These are phyloP conservation scores for Hemistola chrysoprasaria DNA, from an alignment of 2,888 invertebrate genomes.

Conservation along the genomic window DNA sequence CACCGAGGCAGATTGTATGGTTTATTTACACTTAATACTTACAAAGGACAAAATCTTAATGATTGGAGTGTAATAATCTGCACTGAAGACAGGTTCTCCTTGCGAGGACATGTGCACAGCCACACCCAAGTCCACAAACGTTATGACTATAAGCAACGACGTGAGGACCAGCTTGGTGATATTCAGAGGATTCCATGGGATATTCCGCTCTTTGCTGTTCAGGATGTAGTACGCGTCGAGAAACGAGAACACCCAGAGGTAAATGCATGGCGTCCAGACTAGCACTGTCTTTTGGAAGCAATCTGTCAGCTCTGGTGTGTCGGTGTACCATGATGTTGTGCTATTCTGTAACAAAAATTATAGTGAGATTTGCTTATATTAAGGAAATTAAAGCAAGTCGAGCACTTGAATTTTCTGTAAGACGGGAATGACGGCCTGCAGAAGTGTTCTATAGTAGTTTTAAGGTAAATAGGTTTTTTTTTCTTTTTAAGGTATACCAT, in stretches of 20 bases:
- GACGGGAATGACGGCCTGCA: too few species aligned
- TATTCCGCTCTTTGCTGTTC: constrained; percentile 88
- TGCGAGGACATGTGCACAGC: constrained; percentile 81
- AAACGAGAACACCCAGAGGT: constrained; percentile 89
- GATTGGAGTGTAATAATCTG: constrained; percentile 89
- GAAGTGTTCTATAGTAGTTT: too few species aligned
- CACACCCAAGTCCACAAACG: constrained; percentile 85
- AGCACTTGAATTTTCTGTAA: too few species aligned
- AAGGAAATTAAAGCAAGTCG: too few species aligned
- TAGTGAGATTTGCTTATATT: too few species aligned
- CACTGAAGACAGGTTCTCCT: constrained; percentile 80
- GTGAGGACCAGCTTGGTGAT: constrained; percentile 86
- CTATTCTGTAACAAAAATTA: constrained; percentile 84
- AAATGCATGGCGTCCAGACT: constrained; percentile 93
- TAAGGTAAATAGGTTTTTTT: too few species aligned
- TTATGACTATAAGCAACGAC: constrained; percentile 84
- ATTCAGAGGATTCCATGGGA: constrained; percentile 90
- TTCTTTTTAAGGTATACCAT: too few species aligned
- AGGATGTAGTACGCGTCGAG: constrained; percentile 89
- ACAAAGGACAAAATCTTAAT: constrained; percentile 91
- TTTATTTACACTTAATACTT: constrained; percentile 84
- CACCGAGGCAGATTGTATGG: too few species aligned
- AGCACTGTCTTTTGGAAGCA: constrained; percentile 96
- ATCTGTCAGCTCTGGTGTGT: constrained; percentile 91
- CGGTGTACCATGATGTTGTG: constrained; percentile 89